A percentile compares a stretch with the other conserved stretches of the same genome.
Evolutionary conservation across 2,113 vertebrate species (phyloP).

Genomic region (Tor tambroides): DNA sequence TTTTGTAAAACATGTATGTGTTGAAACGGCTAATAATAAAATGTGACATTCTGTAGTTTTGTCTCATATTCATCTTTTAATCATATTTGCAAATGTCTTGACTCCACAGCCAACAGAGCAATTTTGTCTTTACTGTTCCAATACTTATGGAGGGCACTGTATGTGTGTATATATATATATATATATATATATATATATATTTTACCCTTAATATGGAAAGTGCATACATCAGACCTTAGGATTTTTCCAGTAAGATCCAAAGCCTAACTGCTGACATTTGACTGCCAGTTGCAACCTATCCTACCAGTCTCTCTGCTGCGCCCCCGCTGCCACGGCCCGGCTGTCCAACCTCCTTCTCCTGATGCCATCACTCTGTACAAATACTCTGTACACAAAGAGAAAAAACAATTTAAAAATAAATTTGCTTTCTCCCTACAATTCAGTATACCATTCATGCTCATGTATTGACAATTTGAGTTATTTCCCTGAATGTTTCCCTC

Average conservation of each 20-base stretch:
- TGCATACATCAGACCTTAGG: neutral
- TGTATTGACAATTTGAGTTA: neutral
- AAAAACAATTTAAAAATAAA: neutral
- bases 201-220: too few species aligned
- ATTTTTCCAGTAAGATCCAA: neutral
- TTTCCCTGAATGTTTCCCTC: neutral
- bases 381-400: slow-evolving; percentile 79
- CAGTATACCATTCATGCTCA: neutral
- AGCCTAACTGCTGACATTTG: neutral
- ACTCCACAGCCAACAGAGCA: too few species aligned
- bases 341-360: slow-evolving; percentile 81
- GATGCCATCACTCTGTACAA: slow-evolving; percentile 86
- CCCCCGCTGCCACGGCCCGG: slow-evolving; percentile 80
- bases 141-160: too few species aligned
- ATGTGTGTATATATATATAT: too few species aligned
- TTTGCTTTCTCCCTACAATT: neutral
- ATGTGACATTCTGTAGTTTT: too few species aligned
- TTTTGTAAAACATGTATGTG: too few species aligned
- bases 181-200: too few species aligned
- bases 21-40: too few species aligned
- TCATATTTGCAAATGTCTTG: too few species aligned
- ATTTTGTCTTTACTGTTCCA: too few species aligned
- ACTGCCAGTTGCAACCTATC: neutral
- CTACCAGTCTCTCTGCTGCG: slow-evolving; percentile 84
- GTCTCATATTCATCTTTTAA: too few species aligned